Conservation (phyloP, 2,888 invertebrate species). For the Masnerella sp. region DNA sequence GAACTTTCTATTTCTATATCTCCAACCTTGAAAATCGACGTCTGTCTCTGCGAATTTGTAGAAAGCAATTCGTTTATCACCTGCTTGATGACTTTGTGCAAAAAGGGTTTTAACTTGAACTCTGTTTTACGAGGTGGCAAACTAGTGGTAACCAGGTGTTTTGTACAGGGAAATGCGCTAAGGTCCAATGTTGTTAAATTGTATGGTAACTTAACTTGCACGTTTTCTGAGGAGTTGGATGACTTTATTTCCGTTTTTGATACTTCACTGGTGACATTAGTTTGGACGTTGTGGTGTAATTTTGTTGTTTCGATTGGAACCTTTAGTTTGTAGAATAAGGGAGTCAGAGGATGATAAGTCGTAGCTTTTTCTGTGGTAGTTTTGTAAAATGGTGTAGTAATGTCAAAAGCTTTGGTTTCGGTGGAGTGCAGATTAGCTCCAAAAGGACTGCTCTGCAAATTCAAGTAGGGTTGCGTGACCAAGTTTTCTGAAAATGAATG, state of each 20-base stretch:
- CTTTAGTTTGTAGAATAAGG: neutral
- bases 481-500: slow-evolving; percentile 17
- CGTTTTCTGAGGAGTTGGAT: neutral
- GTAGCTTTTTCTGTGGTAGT: slow-evolving; percentile 17
- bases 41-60: slow-evolving; percentile 35
- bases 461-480: slow-evolving; percentile 1
- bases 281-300: neutral
- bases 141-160: slow-evolving; percentile 23
- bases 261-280: neutral
- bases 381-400: neutral
- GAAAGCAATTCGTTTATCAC: slow-evolving; percentile 67
- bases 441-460: slow-evolving; percentile 1
- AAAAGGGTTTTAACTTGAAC: slow-evolving; percentile 24
- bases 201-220: slow-evolving; percentile 8
- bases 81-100: slow-evolving; percentile 62
- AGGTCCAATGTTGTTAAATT: slow-evolving; percentile 33
- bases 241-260: neutral
- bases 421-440: slow-evolving; percentile 4
- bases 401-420: neutral
- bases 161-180: slow-evolving; percentile 29
- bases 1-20: slow-evolving; percentile 34
- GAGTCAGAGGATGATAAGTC: slow-evolving; percentile 20
- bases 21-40: slow-evolving; percentile 19
- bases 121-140: neutral
- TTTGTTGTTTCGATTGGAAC: neutral